These are phyloP conservation scores for Marmota monax DNA, from an alignment of 2,113 vertebrate genomes.

Conservation along the genomic window DNA sequence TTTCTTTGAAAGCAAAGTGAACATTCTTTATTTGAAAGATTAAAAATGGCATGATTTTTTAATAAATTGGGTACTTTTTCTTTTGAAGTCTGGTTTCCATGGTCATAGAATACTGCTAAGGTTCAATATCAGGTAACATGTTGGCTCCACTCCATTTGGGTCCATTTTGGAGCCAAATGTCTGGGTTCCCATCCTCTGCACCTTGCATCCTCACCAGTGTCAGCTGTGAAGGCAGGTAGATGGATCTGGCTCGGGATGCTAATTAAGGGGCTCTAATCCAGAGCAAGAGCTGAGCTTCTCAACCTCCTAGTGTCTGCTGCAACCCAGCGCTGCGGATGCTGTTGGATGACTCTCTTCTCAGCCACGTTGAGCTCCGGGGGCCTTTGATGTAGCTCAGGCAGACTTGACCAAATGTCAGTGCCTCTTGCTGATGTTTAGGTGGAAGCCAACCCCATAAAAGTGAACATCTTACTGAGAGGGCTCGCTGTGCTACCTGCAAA, in stretches of 20 bases:
- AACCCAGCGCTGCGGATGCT: background rate
- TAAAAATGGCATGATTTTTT: conserved; percentile 58
- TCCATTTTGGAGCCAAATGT: too few relatives aligned
- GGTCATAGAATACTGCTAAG: background rate
- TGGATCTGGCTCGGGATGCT: background rate
- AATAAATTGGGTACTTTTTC: conserved; percentile 53
- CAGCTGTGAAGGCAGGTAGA: background rate
- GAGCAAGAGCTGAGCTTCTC: background rate
- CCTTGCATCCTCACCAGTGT: background rate
- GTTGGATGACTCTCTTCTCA: conserved; percentile 23
- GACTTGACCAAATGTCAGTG: conserved; percentile 62
- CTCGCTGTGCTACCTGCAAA: conserved; percentile 55
- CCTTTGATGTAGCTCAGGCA: conserved; percentile 69
- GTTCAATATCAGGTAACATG: too few relatives aligned
- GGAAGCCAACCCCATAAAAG: conserved; percentile 74
- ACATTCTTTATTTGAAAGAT: conserved; percentile 57
- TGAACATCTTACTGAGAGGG: background rate
- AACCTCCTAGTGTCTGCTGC: conserved; percentile 14
- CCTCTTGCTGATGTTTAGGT: conserved; percentile 63
- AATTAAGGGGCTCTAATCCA: background rate
- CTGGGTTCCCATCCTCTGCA: background rate
- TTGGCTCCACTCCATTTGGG: too few relatives aligned
- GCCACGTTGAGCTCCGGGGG: background rate
- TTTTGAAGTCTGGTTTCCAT: conserved; percentile 50
- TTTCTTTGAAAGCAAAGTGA: conserved; percentile 56